These are phyloP conservation scores for Piaya cayana DNA, from an alignment of 2,113 vertebrate species.

Conservation along the genomic window DNA sequence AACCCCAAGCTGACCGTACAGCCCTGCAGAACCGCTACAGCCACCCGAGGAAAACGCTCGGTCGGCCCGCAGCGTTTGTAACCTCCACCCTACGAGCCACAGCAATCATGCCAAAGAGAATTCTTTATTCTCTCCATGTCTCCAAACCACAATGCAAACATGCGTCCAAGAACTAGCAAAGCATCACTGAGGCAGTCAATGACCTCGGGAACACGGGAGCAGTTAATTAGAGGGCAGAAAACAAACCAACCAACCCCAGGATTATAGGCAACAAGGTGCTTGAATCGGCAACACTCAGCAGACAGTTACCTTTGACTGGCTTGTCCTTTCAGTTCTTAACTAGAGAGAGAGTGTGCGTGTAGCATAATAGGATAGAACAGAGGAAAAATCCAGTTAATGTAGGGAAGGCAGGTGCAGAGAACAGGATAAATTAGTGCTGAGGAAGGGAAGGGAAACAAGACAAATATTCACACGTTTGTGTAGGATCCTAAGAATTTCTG, in stretches of 20 bases:
- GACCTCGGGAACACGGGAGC: background rate
- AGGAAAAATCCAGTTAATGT: constrained; percentile 76
- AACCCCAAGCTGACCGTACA: background rate
- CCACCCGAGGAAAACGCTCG: background rate
- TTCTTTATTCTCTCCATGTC: background rate
- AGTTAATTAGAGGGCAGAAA: background rate
- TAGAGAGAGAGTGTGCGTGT: constrained; percentile 85
- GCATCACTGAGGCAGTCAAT: background rate
- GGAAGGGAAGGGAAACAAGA: background rate
- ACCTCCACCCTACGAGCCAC: background rate
- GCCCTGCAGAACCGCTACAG: background rate
- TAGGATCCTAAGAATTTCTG: constrained; percentile 65
- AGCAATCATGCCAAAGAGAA: constrained; percentile 22
- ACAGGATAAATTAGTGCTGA: constrained; percentile 38
- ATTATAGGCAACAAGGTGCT: constrained; percentile 20
- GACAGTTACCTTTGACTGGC: constrained; percentile 87
- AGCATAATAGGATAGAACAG: constrained; percentile 75
- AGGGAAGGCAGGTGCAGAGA: constrained; percentile 56
- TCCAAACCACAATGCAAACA: background rate
- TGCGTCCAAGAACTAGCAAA: constrained; percentile 4
- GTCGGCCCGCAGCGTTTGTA: background rate
- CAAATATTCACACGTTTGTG: background rate
- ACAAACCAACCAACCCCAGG: background rate
- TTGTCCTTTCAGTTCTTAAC: constrained; percentile 96
- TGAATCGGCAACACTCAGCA: background rate